Base-by-base conservation (phyloP, 2,113 vertebrate genomes). In the Ginglymostoma cirratum region DNA sequence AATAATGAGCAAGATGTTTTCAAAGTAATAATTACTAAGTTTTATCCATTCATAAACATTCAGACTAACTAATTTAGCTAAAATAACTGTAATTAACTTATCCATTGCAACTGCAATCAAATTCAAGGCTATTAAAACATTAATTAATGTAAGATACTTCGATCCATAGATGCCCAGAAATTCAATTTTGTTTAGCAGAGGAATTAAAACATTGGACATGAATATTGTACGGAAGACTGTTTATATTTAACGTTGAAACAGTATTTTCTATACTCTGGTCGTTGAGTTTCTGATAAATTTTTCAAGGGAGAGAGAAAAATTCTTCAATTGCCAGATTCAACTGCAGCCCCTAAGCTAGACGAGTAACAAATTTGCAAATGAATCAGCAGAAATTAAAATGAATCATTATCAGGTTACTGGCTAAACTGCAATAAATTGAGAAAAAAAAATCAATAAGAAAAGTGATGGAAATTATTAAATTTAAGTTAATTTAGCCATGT, bases 381-480 rank as follows among this genome's bases (percentile, higher is more conserved):
- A 72, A 14, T 72, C 45, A 95, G 94, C 94, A 30, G 42, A 76
- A 95, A 95, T 72, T 52, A 27, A 70, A 70, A 72, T 72, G 67
- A 69, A 95, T 95, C 69, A 72, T 52, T 72, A 48, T 34, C 94
- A 72, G 55, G 42, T 95, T 24, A 52, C 45, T 30, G 69, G 24
- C 10, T 95, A 72, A 95, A 95, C 69, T 72, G 38, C 94, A 95
- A 72, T 95, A 72, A 72, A 76, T 95, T 72, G 69, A 95, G 24
- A 48, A 95, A 95, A 95, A 3, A 42, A 95, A 24, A 52, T 95
- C 94, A 95, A 95, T 95, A 72, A 72, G 72, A 24, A 95, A 95
- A 95, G 72, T 95, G 67, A 95, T 95, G 69, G 69, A 95, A 95
- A 72, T 30, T 72, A 95, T 95, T 95, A 67, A 95, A 95, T 52